Percentiles rank a stretch among this genome's conserved stretches.
Conservation (phyloP, 2,797 vertebrate species). For the Ispidina picta region DNA sequence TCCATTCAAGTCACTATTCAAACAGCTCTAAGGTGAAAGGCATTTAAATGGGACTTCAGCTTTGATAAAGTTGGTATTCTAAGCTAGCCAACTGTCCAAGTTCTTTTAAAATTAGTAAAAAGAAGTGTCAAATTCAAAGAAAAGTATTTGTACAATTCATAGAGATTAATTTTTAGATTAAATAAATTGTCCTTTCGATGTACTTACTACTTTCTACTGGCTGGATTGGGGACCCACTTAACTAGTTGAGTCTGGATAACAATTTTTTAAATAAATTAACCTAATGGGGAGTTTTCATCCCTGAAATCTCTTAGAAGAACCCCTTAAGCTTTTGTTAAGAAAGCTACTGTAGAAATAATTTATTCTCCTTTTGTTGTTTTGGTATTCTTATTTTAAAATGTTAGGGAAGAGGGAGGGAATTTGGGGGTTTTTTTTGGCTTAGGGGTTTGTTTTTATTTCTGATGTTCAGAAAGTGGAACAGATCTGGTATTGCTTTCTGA, state of each 20-base stretch:
- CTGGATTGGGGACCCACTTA: neutral
- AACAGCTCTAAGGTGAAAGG: neutral
- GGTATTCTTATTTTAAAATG: neutral
- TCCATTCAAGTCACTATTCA: neutral
- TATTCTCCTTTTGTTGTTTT: neutral
- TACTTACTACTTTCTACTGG: neutral
- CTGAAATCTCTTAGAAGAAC: neutral
- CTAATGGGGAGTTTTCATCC: neutral
- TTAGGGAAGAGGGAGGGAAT: accelerated
- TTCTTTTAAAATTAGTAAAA: neutral
- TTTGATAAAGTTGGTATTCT: neutral
- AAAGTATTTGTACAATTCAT: neutral
- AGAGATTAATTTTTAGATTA: neutral
- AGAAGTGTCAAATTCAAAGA: neutral
- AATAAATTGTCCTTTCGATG: neutral
- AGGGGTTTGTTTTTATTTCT: neutral
- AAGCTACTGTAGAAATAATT: neutral
- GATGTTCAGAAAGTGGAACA: neutral
- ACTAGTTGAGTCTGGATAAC: neutral
- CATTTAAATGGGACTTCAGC: neutral
- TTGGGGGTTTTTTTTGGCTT: neutral
- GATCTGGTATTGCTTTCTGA: neutral
- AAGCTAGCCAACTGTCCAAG: neutral
- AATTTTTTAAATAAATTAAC: neutral
- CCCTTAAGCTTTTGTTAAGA: neutral